Base-by-base conservation (phyloP, 2,888 invertebrate genomes). In the Drosophila greeni region DNA sequence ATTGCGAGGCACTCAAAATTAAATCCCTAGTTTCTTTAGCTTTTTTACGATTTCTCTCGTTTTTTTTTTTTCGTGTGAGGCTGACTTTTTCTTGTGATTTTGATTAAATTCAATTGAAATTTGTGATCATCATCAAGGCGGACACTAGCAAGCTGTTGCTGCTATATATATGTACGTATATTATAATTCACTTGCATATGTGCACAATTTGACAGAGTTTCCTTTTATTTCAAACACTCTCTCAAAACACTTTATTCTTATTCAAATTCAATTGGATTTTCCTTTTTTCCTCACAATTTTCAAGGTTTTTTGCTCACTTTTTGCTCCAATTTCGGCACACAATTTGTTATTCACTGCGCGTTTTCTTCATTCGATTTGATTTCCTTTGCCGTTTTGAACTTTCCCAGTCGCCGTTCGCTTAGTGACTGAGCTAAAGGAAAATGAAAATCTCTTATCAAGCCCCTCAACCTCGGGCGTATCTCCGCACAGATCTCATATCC, bases 71-170 rank as follows among this genome's bases (percentile, higher is more conserved):
- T 56, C 29, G 47, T 34, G 59, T 67, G 47, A 45, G n/a, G 20
- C 64, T 74, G 53, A 47, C 82, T 80, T 85, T 84, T 85, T 85
- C 86, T 86, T 82, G 70, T 76, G 74, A 58, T 72, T 82, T 84
- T 86, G 76, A 88, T 88, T 87, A 87, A 88, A 88, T 86, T 84
- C 86, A 88, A 88, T 88, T 88, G 87, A 87, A 85, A 84, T 84
- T 86, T 87, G 86, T 87, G 87, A 85, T 86, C 76, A 74, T 86
- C 76, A 74, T 67, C 73, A 66, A 72, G 80, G 74, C 73, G 59
- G 71, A 64, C 59, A n/a, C 47, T 85, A 78, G 51, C 61, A 20
- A 24, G 34, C 23, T 53, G 33, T 51, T 61, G 59, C 65, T 57
- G 37, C 57, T 42, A 26, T 37, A 18, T 58, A 57, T 58, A 29